These are phyloP conservation scores for Nephila pilipes DNA, from an alignment of 1,140 invertebrate genomes.

Conservation along the genomic window DNA sequence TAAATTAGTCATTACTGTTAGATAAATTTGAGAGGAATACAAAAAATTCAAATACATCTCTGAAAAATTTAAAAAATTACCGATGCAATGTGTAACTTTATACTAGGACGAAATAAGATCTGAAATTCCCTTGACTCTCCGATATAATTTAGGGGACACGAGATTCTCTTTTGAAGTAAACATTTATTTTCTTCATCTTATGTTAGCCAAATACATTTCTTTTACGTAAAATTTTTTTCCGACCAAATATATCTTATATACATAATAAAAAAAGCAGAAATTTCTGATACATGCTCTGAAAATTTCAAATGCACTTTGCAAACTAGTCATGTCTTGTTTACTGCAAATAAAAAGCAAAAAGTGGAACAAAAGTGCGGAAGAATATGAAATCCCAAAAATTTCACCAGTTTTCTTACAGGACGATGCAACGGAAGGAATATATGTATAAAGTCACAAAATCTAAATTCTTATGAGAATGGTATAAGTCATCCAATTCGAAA, in stretches of 20 bases:
- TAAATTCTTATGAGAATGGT: not conserved
- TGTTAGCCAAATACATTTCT: not conserved
- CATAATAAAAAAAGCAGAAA: not conserved
- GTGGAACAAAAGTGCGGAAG: slow-evolving; percentile 56
- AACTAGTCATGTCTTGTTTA: slow-evolving; percentile 64
- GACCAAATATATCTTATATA: not conserved
- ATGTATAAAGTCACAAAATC: not conserved
- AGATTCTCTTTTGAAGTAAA: not conserved
- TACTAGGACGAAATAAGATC: not conserved
- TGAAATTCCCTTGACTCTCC: not conserved
- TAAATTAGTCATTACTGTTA: too few species aligned
- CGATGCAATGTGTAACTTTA: too few species aligned
- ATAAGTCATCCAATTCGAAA: not conserved
- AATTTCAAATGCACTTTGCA: slow-evolving; percentile 61
- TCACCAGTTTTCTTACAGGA: slow-evolving; percentile 6
- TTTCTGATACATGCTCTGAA: slow-evolving; percentile 24
- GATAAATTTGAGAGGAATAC: too few species aligned
- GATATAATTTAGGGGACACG: not conserved
- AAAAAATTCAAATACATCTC: too few species aligned
- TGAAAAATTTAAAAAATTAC: too few species aligned
- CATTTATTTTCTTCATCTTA: not conserved
- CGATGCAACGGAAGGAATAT: slow-evolving; percentile 20
- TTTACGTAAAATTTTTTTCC: not conserved
- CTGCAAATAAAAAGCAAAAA: slow-evolving; percentile 54
- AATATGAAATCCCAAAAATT: slow-evolving; percentile 54